These are phyloP conservation scores for Phyllotis vaccarum DNA, from an alignment of 2,797 vertebrate species.

Conservation along the genomic window DNA sequence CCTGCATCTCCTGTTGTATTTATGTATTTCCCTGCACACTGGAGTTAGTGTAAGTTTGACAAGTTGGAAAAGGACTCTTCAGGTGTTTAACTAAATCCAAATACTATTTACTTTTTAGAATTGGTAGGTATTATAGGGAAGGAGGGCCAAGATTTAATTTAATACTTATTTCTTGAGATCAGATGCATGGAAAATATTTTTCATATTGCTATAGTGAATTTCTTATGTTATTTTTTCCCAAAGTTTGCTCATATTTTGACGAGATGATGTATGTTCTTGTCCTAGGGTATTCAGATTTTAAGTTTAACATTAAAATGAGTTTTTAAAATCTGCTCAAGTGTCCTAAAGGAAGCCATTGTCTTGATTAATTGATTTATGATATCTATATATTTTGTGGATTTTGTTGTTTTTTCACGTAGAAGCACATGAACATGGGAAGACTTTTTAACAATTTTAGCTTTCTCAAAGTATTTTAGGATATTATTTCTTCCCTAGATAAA, in stretches of 20 bases:
- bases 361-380: slow-evolving; percentile 59
- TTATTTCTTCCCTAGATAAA: slow-evolving; percentile 70
- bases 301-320: slow-evolving; percentile 61
- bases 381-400: slow-evolving; percentile 4
- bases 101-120: not conserved
- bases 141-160: not conserved
- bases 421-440: slow-evolving; percentile 6
- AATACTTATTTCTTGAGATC: slow-evolving; percentile 30
- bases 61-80: not conserved
- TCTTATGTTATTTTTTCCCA: not conserved
- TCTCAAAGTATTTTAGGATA: slow-evolving; percentile 74
- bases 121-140: not conserved
- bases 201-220: not conserved
- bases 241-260: slow-evolving; percentile 43
- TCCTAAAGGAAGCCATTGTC: slow-evolving; percentile 57
- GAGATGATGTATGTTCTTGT: slow-evolving; percentile 21
- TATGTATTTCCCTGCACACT: not conserved
- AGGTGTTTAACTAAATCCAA: not conserved
- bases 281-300: slow-evolving; percentile 46
- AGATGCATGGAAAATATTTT: slow-evolving; percentile 44
- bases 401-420: not conserved
- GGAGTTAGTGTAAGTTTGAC: not conserved
- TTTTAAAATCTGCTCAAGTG: slow-evolving; percentile 52
- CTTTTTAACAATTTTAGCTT: slow-evolving; percentile 62
- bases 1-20: not conserved